Conservation (phyloP, 2,888 invertebrate species). For the Allygus modestus region DNA sequence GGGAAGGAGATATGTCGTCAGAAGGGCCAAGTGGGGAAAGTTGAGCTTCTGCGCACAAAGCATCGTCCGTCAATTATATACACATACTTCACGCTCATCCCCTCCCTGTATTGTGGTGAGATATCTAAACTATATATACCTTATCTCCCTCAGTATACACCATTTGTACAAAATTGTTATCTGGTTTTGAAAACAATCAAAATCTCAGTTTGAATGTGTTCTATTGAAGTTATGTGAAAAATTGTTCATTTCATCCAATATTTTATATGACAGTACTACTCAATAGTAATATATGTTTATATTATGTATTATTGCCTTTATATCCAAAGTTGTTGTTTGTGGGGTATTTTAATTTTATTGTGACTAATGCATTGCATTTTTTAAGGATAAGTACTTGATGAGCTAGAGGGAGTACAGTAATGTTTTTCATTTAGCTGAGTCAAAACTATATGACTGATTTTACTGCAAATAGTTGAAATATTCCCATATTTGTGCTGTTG, state of each 20-base stretch:
- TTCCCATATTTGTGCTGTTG: too few species aligned
- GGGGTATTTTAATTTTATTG: not conserved
- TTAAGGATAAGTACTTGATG: not conserved
- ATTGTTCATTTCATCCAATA: not conserved
- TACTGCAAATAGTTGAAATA: too few species aligned
- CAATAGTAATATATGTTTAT: conserved; percentile 13
- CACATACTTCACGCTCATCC: conserved; percentile 28
- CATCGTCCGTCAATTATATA: conserved; percentile 21
- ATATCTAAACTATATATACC: not conserved
- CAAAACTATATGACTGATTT: too few species aligned
- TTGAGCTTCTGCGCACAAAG: conserved; percentile 19
- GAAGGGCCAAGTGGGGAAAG: conserved; percentile 20
- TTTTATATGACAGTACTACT: not conserved
- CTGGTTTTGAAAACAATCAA: conserved; percentile 7
- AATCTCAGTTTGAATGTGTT: conserved; percentile 3
- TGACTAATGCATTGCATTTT: not conserved
- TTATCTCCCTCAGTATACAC: conserved; percentile 22
- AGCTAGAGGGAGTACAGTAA: too few species aligned
- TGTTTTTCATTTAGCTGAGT: too few species aligned
- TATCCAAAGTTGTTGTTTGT: conserved; percentile 27
- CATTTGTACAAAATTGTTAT: conserved; percentile 32
- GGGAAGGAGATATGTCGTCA: conserved; percentile 1
- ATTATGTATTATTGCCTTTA: not conserved
- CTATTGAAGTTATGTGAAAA: not conserved
- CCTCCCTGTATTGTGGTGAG: not conserved